Evolutionary conservation across 2,113 vertebrate species (phyloP).

Genomic region (Melierax canorus): DNA sequence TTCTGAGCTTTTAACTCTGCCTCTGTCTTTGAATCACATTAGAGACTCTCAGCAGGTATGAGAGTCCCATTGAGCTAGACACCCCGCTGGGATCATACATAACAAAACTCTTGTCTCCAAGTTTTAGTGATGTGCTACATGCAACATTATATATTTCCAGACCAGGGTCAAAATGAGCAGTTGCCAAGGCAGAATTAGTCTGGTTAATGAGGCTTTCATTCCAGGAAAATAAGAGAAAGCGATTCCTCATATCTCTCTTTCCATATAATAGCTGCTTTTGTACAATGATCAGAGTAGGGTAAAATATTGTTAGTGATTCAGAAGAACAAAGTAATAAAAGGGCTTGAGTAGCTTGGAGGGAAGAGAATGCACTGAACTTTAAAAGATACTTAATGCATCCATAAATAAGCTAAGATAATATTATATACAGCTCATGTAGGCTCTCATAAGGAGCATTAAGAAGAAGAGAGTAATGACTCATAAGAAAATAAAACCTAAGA

Average conservation of each 20-base stretch:
- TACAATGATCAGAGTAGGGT: conserved; percentile 7
- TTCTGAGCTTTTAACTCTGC: neutral
- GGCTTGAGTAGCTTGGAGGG: conserved; percentile 21
- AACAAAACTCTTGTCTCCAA: neutral
- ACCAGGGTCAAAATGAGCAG: neutral
- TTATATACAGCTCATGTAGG: neutral
- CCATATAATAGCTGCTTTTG: conserved; percentile 8
- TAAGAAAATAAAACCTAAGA: neutral
- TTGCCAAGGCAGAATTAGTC: conserved; percentile 4
- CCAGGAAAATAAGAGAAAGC: conserved; percentile 3
- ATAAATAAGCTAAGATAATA: conserved; percentile 45
- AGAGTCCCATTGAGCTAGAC: neutral
- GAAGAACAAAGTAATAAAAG: conserved; percentile 44
- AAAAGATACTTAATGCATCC: conserved; percentile 37
- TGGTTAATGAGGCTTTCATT: conserved; percentile 46
- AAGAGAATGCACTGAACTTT: conserved; percentile 30
- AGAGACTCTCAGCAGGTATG: conserved; percentile 15
- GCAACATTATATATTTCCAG: neutral
- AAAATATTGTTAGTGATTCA: conserved; percentile 32
- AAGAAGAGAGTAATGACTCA: neutral
- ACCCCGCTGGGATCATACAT: neutral
- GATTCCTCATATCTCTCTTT: neutral
- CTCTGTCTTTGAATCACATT: neutral
- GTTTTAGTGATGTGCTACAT: neutral
- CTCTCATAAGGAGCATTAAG: neutral